Evolutionary conservation across 2,113 vertebrate genomes (phyloP).

Genomic region (Stigmatopora argus): DNA sequence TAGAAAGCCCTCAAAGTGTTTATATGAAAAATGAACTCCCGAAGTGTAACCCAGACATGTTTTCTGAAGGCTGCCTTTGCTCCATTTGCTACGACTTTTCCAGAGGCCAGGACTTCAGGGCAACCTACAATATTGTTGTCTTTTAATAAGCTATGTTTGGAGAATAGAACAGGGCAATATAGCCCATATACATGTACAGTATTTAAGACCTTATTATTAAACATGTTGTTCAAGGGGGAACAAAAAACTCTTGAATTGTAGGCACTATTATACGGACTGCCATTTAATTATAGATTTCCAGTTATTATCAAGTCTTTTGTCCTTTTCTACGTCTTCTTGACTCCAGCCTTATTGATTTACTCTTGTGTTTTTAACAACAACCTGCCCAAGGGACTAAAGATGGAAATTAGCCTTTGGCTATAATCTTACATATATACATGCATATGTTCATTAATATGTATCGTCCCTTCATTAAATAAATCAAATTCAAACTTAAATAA

Average conservation of each 20-base stretch:
- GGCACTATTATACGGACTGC: too few species aligned
- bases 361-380: too few species aligned
- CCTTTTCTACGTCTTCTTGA: too few species aligned
- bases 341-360: too few species aligned
- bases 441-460: too few species aligned
- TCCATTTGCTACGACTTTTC: slow-evolving; percentile 44
- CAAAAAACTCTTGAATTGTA: background rate
- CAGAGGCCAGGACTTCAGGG: slow-evolving; percentile 44
- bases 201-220: slow-evolving; percentile 28
- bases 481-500: too few species aligned
- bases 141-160: slow-evolving; percentile 70
- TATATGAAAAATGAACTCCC: slow-evolving; percentile 59
- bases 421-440: too few species aligned
- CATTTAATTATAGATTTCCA: too few species aligned
- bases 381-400: too few species aligned
- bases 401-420: too few species aligned
- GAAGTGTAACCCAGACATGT: slow-evolving; percentile 35
- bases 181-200: slow-evolving; percentile 27
- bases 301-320: too few species aligned
- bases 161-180: slow-evolving; percentile 50
- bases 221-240: background rate
- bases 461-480: too few species aligned
- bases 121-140: slow-evolving; percentile 65
- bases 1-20: slow-evolving; percentile 55
- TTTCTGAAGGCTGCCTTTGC: slow-evolving; percentile 29